Base-by-base conservation (phyloP, 2,113 vertebrate species). In the Apeltes quadracus region DNA sequence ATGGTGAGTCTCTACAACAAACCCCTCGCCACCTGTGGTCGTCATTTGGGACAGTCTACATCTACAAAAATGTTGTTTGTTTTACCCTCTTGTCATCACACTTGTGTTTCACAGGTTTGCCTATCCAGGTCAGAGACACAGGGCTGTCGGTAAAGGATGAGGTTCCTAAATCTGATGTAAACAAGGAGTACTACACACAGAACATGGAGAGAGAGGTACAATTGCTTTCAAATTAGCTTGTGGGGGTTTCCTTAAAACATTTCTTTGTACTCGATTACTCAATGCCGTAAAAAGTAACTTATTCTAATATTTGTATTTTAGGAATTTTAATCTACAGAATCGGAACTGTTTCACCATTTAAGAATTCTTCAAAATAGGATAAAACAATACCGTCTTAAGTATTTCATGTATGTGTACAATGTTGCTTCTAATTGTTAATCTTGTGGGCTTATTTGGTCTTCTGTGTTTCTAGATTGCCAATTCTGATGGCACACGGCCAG, bases 111-210 rank as follows among this genome's bases (percentile, higher is more conserved):
- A n/a, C 81, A 99, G 98, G 98, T 87, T 93, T 99, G 64, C 98
- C 98, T 32, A 99, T 99, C 89, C 98, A 99, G 89, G 98, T 99
- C 68, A 93, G 98, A 79, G 98, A 99, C 87, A 96, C 97, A 3
- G 97, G 97, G 15, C 88, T 99, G 2, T 93, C 96, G 6, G 88
- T 99, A 78, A 99, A 98, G 90, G 98, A 99, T 56, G 98, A 99
- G 29, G 95, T 99, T 94, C 98, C 98, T 0, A 96, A 95, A 70
- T 99, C 98, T 2, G 98, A 99, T 0, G 98, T 99, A 75, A 99
- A 99, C 83, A 99, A 99, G 86, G 98, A 99, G 7, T 99, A 97
- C 81, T 99, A 99, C 87, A 99, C 97, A 25, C 98, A 99, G 89
- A 99, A 99, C 83, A 97, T 98, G 96, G 98, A 99, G 72, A 92